Conservation (phyloP, 2,888 invertebrate species). For the Tenodera sinensis region DNA sequence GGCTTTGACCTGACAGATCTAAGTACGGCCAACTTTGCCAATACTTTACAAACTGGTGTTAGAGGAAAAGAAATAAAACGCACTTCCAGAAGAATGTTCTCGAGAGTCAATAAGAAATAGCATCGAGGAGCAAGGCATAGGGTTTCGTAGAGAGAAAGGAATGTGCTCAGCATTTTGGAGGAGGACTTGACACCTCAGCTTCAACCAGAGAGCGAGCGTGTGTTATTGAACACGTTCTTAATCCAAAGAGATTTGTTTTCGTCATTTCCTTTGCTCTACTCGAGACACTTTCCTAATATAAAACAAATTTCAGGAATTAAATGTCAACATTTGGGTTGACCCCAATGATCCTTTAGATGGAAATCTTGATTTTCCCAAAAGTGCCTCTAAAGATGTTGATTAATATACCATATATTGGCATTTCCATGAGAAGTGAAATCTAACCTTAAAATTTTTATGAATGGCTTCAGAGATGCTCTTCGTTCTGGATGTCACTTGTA, state of each 20-base stretch:
- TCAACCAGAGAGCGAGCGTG: background rate
- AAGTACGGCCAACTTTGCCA: background rate
- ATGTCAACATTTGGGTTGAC: too few relatives aligned
- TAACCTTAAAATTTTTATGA: too few relatives aligned
- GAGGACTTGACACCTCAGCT: background rate
- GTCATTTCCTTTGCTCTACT: too few relatives aligned
- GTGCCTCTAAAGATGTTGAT: too few relatives aligned
- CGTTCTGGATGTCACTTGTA: too few relatives aligned
- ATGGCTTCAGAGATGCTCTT: too few relatives aligned
- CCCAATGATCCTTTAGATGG: fast-evolving
- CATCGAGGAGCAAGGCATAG: background rate
- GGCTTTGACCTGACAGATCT: background rate
- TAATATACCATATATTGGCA: too few relatives aligned
- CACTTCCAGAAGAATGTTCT: background rate
- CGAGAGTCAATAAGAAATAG: background rate
- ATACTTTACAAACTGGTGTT: background rate
- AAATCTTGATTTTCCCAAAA: too few relatives aligned
- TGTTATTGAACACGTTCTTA: background rate
- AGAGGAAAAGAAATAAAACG: background rate
- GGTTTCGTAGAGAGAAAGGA: background rate
- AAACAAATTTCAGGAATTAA: too few relatives aligned
- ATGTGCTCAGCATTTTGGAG: background rate
- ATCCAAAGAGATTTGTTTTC: background rate
- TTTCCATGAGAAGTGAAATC: too few relatives aligned
- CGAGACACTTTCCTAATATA: too few relatives aligned